Conservation (phyloP, 2,113 vertebrate species). For the Erpornis zantholeuca region DNA sequence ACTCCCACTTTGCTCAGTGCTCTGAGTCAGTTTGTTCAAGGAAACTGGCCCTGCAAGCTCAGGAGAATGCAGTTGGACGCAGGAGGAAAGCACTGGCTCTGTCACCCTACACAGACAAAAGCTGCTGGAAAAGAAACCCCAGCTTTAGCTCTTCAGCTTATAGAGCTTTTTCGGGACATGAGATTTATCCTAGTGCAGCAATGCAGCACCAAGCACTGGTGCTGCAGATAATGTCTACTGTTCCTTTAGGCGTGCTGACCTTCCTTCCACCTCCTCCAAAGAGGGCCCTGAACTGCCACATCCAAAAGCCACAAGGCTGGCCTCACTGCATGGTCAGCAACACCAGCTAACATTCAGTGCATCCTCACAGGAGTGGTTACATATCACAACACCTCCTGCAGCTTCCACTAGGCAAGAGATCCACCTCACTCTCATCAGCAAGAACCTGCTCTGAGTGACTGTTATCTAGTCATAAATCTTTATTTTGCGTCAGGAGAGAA, state of each 20-base stretch:
- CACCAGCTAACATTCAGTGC: background rate
- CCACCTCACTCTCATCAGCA: background rate
- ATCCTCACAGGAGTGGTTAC: background rate
- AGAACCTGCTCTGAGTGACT: background rate
- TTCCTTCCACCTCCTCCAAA: background rate
- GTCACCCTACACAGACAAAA: background rate
- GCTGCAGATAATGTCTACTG: background rate
- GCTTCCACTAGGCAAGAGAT: background rate
- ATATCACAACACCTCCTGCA: background rate
- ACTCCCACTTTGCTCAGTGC: background rate
- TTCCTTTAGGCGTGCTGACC: background rate
- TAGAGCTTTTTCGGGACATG: background rate
- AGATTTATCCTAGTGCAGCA: background rate
- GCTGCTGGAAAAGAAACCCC: background rate
- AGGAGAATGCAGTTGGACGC: background rate
- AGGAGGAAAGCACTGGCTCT: background rate
- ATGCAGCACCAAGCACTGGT: background rate
- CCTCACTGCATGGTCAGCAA: background rate
- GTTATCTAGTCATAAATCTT: background rate
- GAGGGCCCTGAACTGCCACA: background rate
- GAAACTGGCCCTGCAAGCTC: background rate
- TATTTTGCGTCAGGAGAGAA: background rate
- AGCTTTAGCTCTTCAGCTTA: background rate
- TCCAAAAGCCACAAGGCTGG: background rate
- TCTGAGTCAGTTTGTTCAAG: background rate